Evolutionary conservation across 1,140 invertebrate species (phyloP), one percentile per base, ranked within the genome.

Genomic region (Coelopa frigida): DNA sequence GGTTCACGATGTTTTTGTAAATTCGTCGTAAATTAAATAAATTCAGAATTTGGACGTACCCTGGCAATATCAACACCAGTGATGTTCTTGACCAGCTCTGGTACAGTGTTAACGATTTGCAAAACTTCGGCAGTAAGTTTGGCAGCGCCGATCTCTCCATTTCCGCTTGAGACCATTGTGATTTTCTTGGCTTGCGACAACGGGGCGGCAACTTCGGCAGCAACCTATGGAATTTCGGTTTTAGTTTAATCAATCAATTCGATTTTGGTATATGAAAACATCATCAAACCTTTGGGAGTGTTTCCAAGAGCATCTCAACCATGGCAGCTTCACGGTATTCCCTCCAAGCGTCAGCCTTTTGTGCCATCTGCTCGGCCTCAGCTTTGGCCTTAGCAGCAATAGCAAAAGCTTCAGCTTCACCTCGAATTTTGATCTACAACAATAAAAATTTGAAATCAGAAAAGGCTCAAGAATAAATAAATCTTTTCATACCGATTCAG

Each of bases 211-310:
- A 98, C 87, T 74, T 98, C 94, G 24, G 94, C 93, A 23, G 93
- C 91, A 60, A 95, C 77, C 91, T 96, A 52, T 17, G 59, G n/a
- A n/a, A n/a, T n/a, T n/a, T n/a, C n/a, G n/a, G n/a, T n/a, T n/a
- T n/a, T n/a, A n/a, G n/a, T n/a, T n/a, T n/a, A n/a, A n/a, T n/a
- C n/a, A n/a, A n/a, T n/a, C n/a, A n/a, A n/a, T n/a, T n/a, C n/a
- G n/a, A n/a, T n/a, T n/a, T n/a, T n/a, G n/a, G n/a, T n/a, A n/a
- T n/a, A n/a, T n/a, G n/a, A n/a, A n/a, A n/a, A n/a, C n/a, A n/a
- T n/a, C n/a, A n/a, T n/a, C n/a, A n/a, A n/a, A 95, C 93, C 81
- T 93, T 95, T 29, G 94, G 94, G 59, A 98, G 71, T n/a, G 87
- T 89, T 44, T 96, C 90, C 17, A 98, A 78, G 60, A 96, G 83